Conservation (phyloP, 1,140 invertebrate genomes). For the Bombus consobrinus region DNA sequence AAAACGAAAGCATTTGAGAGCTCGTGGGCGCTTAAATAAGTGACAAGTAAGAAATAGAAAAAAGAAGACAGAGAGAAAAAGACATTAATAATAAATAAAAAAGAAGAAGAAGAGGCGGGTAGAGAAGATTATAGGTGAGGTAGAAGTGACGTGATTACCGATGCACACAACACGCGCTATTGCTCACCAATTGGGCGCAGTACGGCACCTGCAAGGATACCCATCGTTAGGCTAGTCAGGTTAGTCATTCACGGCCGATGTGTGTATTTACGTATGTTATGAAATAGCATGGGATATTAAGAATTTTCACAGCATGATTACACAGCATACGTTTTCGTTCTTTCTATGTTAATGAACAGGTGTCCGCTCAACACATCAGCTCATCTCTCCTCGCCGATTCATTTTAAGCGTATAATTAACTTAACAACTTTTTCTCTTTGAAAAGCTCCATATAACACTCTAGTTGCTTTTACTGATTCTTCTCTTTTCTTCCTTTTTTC, state of each 20-base stretch:
- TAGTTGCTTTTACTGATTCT: not conserved
- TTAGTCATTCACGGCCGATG: slow-evolving; percentile 77
- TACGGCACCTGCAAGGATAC: slow-evolving; percentile 90
- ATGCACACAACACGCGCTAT: slow-evolving; percentile 95
- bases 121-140: slow-evolving; percentile 79
- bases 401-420: not conserved
- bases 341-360: not conserved
- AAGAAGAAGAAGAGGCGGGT: slow-evolving; percentile 71
- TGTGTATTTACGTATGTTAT: slow-evolving; percentile 12
- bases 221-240: slow-evolving; percentile 83
- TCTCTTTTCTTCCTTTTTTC: fast-evolving
- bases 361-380: slow-evolving; percentile 10
- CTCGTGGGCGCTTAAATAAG: slow-evolving; percentile 59
- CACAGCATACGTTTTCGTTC: slow-evolving; percentile 22
- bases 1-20: slow-evolving; percentile 72
- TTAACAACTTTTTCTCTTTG: not conserved
- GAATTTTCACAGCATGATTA: slow-evolving; percentile 66
- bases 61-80: slow-evolving; percentile 9
- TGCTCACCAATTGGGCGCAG: slow-evolving; percentile 95
- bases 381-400: slow-evolving; percentile 17
- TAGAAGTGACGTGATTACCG: slow-evolving; percentile 89
- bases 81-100: slow-evolving; percentile 55
- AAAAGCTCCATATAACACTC: not conserved
- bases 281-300: slow-evolving; percentile 63
- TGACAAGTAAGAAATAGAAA: slow-evolving; percentile 20